phyloP scores from a whole-genome alignment of 2,888 invertebrate species.

The Ariolimax columbianus region DNA sequence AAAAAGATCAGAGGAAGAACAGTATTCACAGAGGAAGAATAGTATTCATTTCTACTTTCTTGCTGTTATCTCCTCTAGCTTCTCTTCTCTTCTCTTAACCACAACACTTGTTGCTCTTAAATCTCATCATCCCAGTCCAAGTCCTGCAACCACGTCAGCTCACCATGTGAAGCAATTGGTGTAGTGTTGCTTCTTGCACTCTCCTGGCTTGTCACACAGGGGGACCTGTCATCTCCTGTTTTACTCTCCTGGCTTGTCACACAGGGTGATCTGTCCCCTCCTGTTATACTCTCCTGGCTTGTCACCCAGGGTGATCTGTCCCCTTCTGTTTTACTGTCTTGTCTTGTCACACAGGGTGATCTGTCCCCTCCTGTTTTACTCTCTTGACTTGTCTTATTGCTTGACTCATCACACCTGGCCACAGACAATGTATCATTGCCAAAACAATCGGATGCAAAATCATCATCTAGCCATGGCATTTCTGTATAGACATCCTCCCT shows the following conservation, averaged over 20 bases:
- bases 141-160: conserved; percentile 4
- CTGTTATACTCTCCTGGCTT: neutral
- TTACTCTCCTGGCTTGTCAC: neutral
- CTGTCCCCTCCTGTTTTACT: neutral
- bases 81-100: too few relatives aligned
- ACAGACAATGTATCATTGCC: neutral
- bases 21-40: too few relatives aligned
- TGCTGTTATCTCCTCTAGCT: too few relatives aligned
- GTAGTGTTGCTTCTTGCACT: neutral
- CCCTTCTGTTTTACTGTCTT: neutral
- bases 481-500: neutral
- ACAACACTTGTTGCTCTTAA: neutral
- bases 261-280: neutral
- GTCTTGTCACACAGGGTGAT: neutral
- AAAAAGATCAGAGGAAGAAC: too few relatives aligned
- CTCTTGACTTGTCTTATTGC: neutral
- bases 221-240: neutral
- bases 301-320: neutral
- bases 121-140: conserved; percentile 40
- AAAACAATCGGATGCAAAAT: neutral
- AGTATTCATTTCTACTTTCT: too few relatives aligned
- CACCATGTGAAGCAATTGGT: neutral
- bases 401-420: neutral
- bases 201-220: neutral
- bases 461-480: conserved; percentile 9